Base-by-base conservation (phyloP, 2,888 invertebrate species). In the Limnephilus marmoratus region DNA sequence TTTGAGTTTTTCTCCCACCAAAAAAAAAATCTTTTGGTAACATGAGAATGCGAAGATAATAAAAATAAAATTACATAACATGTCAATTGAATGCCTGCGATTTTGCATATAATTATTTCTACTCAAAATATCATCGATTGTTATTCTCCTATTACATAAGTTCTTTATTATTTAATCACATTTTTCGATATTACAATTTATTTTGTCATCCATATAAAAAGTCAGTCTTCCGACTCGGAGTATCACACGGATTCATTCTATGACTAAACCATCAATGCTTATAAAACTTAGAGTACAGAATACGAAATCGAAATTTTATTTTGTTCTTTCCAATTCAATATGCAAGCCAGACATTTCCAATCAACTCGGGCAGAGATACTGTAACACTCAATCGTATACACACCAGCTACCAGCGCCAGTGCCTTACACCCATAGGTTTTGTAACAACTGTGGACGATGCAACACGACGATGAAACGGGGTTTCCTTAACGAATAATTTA, bases 261-360 rank as follows among this genome's bases (percentile, higher is more conserved):
- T n/a, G 68, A 24, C 24, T 9, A n/a, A 68, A 68, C n/a, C 24
- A 68, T 68, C 24, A 68, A 68, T 7, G 68, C 68, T 9, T 68
- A 68, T 68, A 68, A 24, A 68, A n/a, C 68, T n/a, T 9, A 68
- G 0, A 24, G 68, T 68, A 68, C 68, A 24, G 68, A 68, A 68
- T 68, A 68, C 68, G 68, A 68, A 68, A 68, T 68, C 9, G 24
- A 68, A 68, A 24, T 68, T 68, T 68, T 68, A 68, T 68, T 37
- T 83, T 34, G 37, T 83, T 83, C 37, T 24, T 24, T 83, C 83
- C 83, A 24, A 83, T 37, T 89, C 80, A 89, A 68, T 37, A 80
- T 80, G 12, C 88, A 88, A 80, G 34, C 88, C 81, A 89, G 88
- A 89, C 88, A 37, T 89, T 89, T 89, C 88, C 80, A 89, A 89